These are phyloP conservation scores for Acrocephalus scirpaceus DNA, from an alignment of 2,797 vertebrate genomes.

Conservation along the genomic window DNA sequence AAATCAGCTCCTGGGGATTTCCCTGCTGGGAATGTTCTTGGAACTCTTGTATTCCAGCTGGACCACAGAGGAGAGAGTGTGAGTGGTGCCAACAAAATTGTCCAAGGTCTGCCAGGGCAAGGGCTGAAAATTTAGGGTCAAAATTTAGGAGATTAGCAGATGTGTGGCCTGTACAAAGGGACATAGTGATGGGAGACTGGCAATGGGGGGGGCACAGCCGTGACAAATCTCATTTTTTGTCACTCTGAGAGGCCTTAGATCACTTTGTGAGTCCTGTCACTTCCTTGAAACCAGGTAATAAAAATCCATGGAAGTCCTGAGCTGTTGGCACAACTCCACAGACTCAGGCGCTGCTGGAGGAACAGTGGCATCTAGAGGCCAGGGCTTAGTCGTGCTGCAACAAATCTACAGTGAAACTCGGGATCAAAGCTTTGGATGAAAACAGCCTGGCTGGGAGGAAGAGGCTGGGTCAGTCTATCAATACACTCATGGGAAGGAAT, in stretches of 20 bases:
- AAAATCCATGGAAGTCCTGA: not conserved
- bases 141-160: not conserved
- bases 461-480: not conserved
- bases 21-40: not conserved
- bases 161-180: not conserved
- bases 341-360: not conserved
- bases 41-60: not conserved
- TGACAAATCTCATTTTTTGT: not conserved
- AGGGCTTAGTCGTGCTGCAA: not conserved
- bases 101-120: not conserved
- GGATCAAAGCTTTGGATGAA: not conserved
- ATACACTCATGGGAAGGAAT: fast-evolving
- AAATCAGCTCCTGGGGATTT: not conserved
- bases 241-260: not conserved
- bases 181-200: not conserved
- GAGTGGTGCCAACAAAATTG: not conserved
- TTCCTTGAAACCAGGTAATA: not conserved
- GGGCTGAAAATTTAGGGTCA: not conserved
- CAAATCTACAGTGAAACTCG: not conserved
- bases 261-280: not conserved
- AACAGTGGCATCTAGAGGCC: constrained; percentile 45
- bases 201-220: not conserved
- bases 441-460: not conserved
- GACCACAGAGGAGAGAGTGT: not conserved
- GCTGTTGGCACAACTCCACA: not conserved